These are phyloP conservation scores for Notechis scutatus DNA, from an alignment of 2,113 vertebrate genomes.

Conservation along the genomic window DNA sequence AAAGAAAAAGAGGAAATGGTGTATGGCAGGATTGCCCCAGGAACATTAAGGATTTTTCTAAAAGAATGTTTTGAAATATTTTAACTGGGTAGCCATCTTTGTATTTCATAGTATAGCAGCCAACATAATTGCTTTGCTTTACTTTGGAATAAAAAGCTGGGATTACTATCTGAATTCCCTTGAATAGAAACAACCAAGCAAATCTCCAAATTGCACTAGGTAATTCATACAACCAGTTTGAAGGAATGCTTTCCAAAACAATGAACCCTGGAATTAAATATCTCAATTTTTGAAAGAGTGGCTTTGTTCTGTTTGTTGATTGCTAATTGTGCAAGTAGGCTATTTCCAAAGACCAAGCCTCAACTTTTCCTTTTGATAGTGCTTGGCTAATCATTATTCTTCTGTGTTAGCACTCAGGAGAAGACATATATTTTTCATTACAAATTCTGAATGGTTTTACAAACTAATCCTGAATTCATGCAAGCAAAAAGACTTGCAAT, in stretches of 20 bases:
- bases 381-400: neutral
- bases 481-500: slow-evolving; percentile 29
- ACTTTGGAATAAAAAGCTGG: neutral
- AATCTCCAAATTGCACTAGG: neutral
- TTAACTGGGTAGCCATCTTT: neutral
- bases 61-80: neutral
- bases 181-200: neutral
- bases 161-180: neutral
- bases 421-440: neutral
- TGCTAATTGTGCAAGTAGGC: neutral
- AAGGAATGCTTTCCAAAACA: neutral
- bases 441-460: neutral
- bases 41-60: neutral
- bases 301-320: neutral
- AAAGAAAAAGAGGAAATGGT: neutral
- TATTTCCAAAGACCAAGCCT: neutral
- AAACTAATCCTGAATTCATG: slow-evolving; percentile 7
- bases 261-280: neutral
- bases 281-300: neutral
- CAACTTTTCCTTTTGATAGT: neutral
- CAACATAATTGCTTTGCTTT: neutral
- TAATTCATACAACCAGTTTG: neutral
- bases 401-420: neutral
- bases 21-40: neutral
- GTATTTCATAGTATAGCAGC: neutral